Evolutionary conservation across 2,797 vertebrate genomes (phyloP).

Genomic region (Pygocentrus nattereri): DNA sequence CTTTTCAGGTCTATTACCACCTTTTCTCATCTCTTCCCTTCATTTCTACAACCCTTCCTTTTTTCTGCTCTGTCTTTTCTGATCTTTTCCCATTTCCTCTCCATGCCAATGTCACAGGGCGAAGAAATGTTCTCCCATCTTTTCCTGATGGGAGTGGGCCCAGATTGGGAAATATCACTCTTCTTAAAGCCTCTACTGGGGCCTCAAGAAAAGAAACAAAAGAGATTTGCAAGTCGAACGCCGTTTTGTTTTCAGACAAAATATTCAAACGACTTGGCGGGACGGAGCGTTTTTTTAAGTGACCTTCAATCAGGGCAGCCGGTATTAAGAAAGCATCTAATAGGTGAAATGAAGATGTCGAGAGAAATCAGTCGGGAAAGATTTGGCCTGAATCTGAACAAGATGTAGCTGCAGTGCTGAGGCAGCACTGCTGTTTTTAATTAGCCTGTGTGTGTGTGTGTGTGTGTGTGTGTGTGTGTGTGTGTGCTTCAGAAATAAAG

Average conservation of each 20-base stretch:
- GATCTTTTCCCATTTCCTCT: too few species aligned
- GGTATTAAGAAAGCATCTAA: constrained; percentile 2
- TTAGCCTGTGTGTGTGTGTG: constrained; percentile 15
- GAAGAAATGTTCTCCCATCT: too few species aligned
- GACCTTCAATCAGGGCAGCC: constrained; percentile 11
- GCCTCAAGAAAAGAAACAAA: background rate
- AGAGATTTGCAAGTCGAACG: constrained; percentile 1
- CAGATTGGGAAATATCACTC: background rate
- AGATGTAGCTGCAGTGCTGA: background rate
- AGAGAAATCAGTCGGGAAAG: background rate
- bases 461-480: background rate
- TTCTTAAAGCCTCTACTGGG: background rate
- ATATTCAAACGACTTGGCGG: constrained; percentile 1
- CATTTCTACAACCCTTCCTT: too few species aligned
- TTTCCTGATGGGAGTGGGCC: background rate
- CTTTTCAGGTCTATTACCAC: too few species aligned
- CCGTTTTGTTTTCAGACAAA: constrained; percentile 25
- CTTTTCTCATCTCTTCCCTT: too few species aligned
- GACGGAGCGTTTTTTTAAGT: background rate
- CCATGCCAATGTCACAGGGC: too few species aligned
- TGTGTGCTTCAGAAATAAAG: constrained; percentile 22
- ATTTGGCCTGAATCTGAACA: background rate
- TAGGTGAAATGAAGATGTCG: background rate
- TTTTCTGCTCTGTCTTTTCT: too few species aligned
- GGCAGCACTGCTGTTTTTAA: constrained; percentile 8